Conservation (phyloP, 2,797 vertebrate genomes). For the Gymnoscopelus braueri region DNA sequence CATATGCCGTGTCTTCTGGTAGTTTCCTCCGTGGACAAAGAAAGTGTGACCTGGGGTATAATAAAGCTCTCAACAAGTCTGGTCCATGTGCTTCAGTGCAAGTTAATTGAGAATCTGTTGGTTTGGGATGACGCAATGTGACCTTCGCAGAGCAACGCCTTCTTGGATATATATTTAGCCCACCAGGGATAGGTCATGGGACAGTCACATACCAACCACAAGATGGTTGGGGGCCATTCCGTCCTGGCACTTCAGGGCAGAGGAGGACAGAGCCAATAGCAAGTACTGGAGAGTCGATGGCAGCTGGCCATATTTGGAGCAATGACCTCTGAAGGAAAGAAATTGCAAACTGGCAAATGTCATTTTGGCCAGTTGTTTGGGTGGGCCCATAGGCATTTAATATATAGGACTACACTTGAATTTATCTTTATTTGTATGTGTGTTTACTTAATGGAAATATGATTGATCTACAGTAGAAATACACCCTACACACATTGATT, state of each 20-base stretch:
- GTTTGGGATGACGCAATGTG: slow-evolving; percentile 64
- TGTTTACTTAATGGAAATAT: no score
- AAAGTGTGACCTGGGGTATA: slow-evolving; percentile 19
- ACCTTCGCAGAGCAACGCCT: slow-evolving; percentile 50
- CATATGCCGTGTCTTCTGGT: slow-evolving; percentile 14
- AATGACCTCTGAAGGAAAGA: slow-evolving; percentile 6
- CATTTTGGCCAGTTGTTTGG: neutral
- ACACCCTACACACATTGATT: no score
- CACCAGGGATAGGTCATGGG: slow-evolving; percentile 53
- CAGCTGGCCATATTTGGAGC: slow-evolving; percentile 42
- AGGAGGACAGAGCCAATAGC: slow-evolving; percentile 23
- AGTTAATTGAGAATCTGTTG: slow-evolving; percentile 33
- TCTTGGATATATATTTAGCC: slow-evolving; percentile 65
- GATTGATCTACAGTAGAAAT: no score
- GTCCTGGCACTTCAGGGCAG: slow-evolving; percentile 12
- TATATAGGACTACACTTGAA: no score
- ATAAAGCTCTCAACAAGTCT: slow-evolving; percentile 29
- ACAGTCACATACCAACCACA: slow-evolving; percentile 62
- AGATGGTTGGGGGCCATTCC: slow-evolving; percentile 55
- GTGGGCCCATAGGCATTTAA: no score
- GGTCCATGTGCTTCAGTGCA: neutral
- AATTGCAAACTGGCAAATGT: slow-evolving; percentile 11
- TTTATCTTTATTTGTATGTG: no score
- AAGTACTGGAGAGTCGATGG: slow-evolving; percentile 20
- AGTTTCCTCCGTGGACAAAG: neutral